These are phyloP conservation scores for Otocyon megalotis DNA, from an alignment of 2,113 vertebrate genomes.

Conservation along the genomic window DNA sequence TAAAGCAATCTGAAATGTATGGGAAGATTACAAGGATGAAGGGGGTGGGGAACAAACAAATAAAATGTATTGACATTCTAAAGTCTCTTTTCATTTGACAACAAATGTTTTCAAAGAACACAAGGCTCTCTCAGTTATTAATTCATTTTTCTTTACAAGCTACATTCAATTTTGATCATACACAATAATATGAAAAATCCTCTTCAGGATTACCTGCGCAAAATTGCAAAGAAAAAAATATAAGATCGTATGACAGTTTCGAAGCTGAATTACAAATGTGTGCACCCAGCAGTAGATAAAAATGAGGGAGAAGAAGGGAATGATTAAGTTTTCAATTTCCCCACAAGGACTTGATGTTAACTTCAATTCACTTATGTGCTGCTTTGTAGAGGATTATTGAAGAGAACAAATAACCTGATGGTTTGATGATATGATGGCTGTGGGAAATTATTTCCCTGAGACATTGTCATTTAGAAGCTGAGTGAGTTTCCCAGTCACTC, in stretches of 20 bases:
- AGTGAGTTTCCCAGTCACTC: background rate
- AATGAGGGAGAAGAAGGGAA: background rate
- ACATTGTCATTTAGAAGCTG: background rate
- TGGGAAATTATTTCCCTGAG: constrained; percentile 3
- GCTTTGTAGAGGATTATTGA: constrained; percentile 67
- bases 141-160: constrained; percentile 62
- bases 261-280: constrained; percentile 50
- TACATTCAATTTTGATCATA: constrained; percentile 71
- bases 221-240: constrained; percentile 63
- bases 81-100: constrained; percentile 62
- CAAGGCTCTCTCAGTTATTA: constrained; percentile 56
- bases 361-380: constrained; percentile 57
- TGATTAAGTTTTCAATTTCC: constrained; percentile 48
- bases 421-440: background rate
- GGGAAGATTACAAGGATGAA: background rate
- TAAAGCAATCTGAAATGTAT: constrained; percentile 53
- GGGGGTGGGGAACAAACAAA: background rate
- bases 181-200: constrained; percentile 64
- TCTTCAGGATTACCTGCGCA: constrained; percentile 75
- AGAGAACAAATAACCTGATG: constrained; percentile 58
- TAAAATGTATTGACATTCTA: constrained; percentile 43
- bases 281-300: background rate
- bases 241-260: constrained; percentile 59
- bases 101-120: constrained; percentile 64
- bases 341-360: constrained; percentile 44